Evolutionary conservation across 2,113 vertebrate species (phyloP), one percentile per base, ranked within the genome.

Genomic region (Glaucidium brasilianum): DNA sequence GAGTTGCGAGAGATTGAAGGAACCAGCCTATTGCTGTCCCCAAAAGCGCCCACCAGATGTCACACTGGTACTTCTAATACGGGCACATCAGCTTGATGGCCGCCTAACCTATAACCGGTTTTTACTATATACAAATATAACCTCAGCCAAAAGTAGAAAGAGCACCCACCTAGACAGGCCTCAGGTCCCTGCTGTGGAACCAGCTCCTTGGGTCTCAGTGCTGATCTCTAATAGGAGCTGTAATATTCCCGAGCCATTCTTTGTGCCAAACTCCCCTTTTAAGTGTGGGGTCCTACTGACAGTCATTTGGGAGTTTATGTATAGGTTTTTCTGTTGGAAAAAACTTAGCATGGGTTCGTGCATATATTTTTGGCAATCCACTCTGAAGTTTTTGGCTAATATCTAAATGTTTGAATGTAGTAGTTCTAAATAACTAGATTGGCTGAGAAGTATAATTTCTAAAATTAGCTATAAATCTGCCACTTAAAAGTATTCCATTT

Each of bases 31-130:
- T 26, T 88, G 83, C 91, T 94, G 32, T 89, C 5, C 17, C 35
- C 1, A 4, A 11, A 59, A 27, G 4, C 30, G 45, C 32, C 97
- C 97, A 91, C 81, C 85, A 95, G 97, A n/a, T 97, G 97, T 94
- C 97, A 92, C 35, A 35, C 86, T 87, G 58, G 39, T 78, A 62
- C 80, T 62, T 78, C 74, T 32, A 16, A 69, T 47, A 9, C 5
- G 2, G 43, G 25, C 32, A 13, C 29, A 32, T 35, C 52, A 23
- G 21, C 55, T 15, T 53, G 5, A 2, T 29, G 68, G 26, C 47
- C 64, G 23, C 30, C 30, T 60, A 52, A 64, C 25, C 25, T n/a
- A 0, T 6, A 6, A 4, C 15, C 2, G 1, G 8, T 9, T 62
- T 88, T 59, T 26, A 26, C 45, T 13, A 3, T n/a, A 5, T 15